Evolutionary conservation across 2,113 vertebrate genomes (phyloP), one percentile per base, ranked within the genome.

Genomic region (Xiphorhynchus elegans): DNA sequence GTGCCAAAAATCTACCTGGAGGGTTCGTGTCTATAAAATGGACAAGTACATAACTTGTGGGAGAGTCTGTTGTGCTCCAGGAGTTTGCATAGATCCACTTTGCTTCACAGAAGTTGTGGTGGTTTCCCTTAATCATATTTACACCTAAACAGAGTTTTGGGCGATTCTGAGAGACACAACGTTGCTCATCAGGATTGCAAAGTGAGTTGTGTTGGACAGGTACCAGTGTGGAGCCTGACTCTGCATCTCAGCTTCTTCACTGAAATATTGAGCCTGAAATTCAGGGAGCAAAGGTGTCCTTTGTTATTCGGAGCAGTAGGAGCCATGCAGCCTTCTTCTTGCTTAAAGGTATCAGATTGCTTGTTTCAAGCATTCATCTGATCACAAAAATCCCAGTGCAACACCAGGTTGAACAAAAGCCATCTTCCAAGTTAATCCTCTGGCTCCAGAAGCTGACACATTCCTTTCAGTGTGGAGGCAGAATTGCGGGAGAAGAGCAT

Each of bases 381-480:
- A 53, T 50, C 53, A 17, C 40, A 50, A 46, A 53, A 76, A 25
- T 35, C 74, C n/a, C 19, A 14, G 23, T 6, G 24, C 62, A 21
- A 1, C 1, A 0, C 4, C 47, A 67, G 53, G 17, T 13, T 28
- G n/a, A 68, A 26, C 5, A 6, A 92, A 74, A 86, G 8, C 15
- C 1, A 0, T 11, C 9, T 49, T 55, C 66, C 52, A 31, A 8
- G 33, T 39, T 47, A 37, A 63, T 55, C 49, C n/a, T n/a, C 35
- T 3, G 2, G 4, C 46, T 76, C 58, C 35, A 18, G 17, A 46
- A 80, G 46, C 9, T 15, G 4, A 10, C 52, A 4, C 2, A 0
- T 39, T 53, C 52, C 35, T 63, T 29, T 69, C 26, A 5, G 0
- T 0, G 13, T 1, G 3, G 55, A 62, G 60, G 31, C 47, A 33